phyloP scores from a whole-genome alignment of 2,888 invertebrate species.

The Clitarchus hookeri region DNA sequence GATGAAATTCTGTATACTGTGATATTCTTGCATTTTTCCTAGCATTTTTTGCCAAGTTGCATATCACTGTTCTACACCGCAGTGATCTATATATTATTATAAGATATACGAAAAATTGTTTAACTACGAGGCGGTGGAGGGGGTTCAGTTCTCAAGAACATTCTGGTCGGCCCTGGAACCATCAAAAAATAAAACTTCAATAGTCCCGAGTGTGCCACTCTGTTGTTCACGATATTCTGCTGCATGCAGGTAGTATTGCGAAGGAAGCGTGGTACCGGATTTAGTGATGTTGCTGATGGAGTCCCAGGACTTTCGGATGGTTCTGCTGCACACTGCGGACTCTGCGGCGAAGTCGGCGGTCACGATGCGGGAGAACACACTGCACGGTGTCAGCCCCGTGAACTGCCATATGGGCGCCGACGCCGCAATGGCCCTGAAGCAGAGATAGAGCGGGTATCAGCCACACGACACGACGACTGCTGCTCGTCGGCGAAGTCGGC shows the following conservation, averaged over 20 bases:
- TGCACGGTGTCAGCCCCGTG: slow-evolving; percentile 76
- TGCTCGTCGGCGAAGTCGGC: slow-evolving; percentile 59
- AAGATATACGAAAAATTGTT: no score
- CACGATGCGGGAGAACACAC: slow-evolving; percentile 74
- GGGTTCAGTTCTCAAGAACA: no score
- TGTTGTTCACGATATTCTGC: neutral
- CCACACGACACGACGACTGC: no score
- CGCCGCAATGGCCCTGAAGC: slow-evolving; percentile 80
- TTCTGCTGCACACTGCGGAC: slow-evolving; percentile 65
- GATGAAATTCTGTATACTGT: no score
- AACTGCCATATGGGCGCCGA: slow-evolving; percentile 93
- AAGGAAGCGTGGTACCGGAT: slow-evolving; percentile 57
- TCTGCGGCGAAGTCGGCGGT: slow-evolving; percentile 68
- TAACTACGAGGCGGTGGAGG: no score
- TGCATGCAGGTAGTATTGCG: neutral
- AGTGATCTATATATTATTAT: no score
- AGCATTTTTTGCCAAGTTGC: no score
- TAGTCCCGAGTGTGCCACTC: neutral
- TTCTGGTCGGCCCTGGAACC: no score
- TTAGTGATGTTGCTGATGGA: slow-evolving; percentile 61
- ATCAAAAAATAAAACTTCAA: no score
- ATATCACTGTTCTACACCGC: no score
- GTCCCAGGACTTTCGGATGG: slow-evolving; percentile 79
- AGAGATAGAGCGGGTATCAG: slow-evolving; percentile 22
- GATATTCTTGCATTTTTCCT: no score